Evolutionary conservation across 2,888 invertebrate genomes (phyloP).

Genomic region (Eupithecia tripunctaria): DNA sequence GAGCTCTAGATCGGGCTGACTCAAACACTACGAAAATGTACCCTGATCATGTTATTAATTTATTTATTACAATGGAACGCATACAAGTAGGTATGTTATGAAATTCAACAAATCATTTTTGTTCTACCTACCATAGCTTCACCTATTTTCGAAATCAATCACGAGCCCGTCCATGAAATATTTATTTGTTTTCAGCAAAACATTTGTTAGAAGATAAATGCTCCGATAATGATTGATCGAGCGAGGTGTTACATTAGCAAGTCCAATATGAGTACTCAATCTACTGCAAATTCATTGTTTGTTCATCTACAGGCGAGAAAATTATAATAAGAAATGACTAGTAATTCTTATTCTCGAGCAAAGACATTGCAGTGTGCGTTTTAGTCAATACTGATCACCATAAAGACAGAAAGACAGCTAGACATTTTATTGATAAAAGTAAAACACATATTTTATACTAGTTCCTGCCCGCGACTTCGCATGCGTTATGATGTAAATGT

Average conservation of each 20-base stretch:
- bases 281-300: conserved; percentile 31
- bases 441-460: no score
- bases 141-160: background rate
- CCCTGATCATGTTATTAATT: no score
- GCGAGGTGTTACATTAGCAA: conserved; percentile 51
- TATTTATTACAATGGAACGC: no score
- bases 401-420: no score
- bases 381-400: background rate
- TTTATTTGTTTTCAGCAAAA: conserved; percentile 31
- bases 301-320: background rate
- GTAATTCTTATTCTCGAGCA: background rate
- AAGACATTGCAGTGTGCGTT: background rate
- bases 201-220: conserved; percentile 42
- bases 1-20: no score
- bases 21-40: background rate
- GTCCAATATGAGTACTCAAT: conserved; percentile 40
- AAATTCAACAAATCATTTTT: background rate
- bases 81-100: background rate
- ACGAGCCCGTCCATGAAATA: conserved; percentile 5
- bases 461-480: no score
- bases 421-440: no score
- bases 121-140: background rate
- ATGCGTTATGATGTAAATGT: no score
- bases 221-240: conserved; percentile 49
- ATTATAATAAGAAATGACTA: background rate